Base-by-base conservation (phyloP, 2,113 vertebrate species). In the Tor tambroides region DNA sequence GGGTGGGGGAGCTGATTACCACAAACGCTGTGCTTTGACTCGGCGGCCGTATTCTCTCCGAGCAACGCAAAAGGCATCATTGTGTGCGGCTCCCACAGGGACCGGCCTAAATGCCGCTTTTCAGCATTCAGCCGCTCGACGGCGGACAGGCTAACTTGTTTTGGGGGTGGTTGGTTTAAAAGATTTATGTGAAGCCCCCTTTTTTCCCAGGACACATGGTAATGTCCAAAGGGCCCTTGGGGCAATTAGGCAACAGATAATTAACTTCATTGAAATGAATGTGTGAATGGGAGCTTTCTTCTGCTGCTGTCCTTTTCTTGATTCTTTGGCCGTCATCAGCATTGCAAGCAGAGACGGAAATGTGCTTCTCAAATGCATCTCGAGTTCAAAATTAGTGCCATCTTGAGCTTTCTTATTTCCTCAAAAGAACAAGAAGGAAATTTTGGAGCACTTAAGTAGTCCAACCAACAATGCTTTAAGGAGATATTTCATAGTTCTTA, bases 241-340 rank as follows among this genome's bases (percentile, higher is more conserved):
- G 91, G 90, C 89, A 91, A 92, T 94, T 91, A 92, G 89, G 63
- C 59, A 80, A 92, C 90, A 94, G 92, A 94, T 93, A 92, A 93
- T 93, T 93, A 93, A 93, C 90, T 90, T 94, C 87, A 93, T 90
- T 93, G 88, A 94, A 89, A 63, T 85, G 77, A 71, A 46, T 88
- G 56, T 30, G 71, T 91, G 89, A 93, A 93, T 93, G 87, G 92
- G 80, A 72, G 91, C 90, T 80, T 91, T 89, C 89, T 93, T 92
- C 85, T 88, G 49, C 17, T 17, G 75, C 82, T 51, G 82, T 75
- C 84, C 85, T 88, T 76, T 65, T 85, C 75, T 69, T 49, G 26
- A 78, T 59, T 65, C 83, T 49, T 6, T 14, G 11, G 59, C 41
- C 71, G 26, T 76, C 63, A 82, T 85, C 63, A 85, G 49, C 85